Base-by-base conservation (phyloP, 2,888 invertebrate genomes). In the Platycheirus rosarum region DNA sequence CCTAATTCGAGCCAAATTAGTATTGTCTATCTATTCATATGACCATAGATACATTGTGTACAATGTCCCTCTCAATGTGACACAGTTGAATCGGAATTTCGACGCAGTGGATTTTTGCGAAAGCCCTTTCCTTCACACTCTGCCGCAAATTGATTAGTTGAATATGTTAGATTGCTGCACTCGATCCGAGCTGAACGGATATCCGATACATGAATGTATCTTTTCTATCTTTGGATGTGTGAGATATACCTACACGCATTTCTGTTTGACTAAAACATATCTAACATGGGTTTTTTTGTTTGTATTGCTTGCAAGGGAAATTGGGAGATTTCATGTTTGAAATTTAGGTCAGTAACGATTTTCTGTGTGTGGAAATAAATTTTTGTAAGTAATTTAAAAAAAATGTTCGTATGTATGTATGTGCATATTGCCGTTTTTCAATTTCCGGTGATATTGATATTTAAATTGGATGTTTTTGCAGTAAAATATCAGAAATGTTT, bases 61-160 rank as follows among this genome's bases (percentile, higher is more conserved):
- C 26, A 26, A 4, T n/a, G 2, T 20, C 1, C 11, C 1, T 48
- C 23, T 51, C 16, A 14, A 13, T 49, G 16, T 76, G 80, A 71
- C 82, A 82, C 51, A 55, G 55, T 77, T 68, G 77, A 55, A 71
- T 77, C 77, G 63, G 77, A 66, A 77, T 82, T 82, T 82, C 82
- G 82, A 82, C 82, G 82, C 82, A 82, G 66, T 77, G 71, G 37
- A 73, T 71, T 82, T 71, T 71, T 66, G 53, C 60, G 26, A 49
- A 55, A 32, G 29, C 73, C 71, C 68, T 49, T 35, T 2, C 26
- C 48, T 32, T 26, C 65, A 55, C 40, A 44, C 49, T 77, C 77
- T 44, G 71, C 62, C 66, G 73, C 77, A 82, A 82, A 82, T 82
- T 77, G 82, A 82, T 82, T 82, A 82, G 82, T 77, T 82, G 82